Evolutionary conservation across 2,797 vertebrate species (phyloP), one percentile per base, ranked within the genome.

Genomic region (Rhyacichthys aspro): DNA sequence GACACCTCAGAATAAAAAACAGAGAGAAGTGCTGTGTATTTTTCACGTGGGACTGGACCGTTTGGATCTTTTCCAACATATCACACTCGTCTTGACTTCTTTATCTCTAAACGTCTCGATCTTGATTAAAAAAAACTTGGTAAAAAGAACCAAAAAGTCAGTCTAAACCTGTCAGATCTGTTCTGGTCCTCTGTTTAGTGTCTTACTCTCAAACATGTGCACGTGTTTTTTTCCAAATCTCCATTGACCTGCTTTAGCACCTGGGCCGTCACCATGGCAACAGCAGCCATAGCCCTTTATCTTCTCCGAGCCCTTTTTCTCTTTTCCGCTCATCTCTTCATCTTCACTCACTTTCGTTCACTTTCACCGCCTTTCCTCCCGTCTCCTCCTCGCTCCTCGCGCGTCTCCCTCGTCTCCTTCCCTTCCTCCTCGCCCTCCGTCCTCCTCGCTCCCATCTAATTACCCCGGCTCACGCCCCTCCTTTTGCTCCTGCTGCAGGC

Each of bases 221-320:
- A 53, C 67, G 34, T 28, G 63, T 59, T 52, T 39, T 17, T 15
- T 17, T 39, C 38, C 32, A 39, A 9, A 6, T 1, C 44, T 70
- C 76, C 57, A 83, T 82, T 89, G 84, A 90, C 87, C 84, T 64
- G 83, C 79, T 83, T 86, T 60, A 81, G 82, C 88, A 91, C 87
- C 90, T 91, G 87, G 82, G 53, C 1, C 55, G 84, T 90, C 75
- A 47, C 79, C 77, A 79, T 75, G 67, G 81, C 58, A 89, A 86
- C 87, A 68, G 59, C 56, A 48, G 64, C 67, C 59, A 36, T 32
- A 2, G 45, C 53, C 23, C 36, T 38, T n/a, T 53, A 48, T 47
- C 41, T 70, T n/a, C 39, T 59, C 55, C 19, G 34, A 45, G 38
- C 47, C 1, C 61, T 1, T 55, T 43, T 74, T 82, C 78, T 76